A percentile compares a stretch with the other conserved stretches of the same genome.
These are phyloP conservation scores for Zosterops japonicus DNA, from an alignment of 2,113 vertebrate genomes.

Conservation along the genomic window DNA sequence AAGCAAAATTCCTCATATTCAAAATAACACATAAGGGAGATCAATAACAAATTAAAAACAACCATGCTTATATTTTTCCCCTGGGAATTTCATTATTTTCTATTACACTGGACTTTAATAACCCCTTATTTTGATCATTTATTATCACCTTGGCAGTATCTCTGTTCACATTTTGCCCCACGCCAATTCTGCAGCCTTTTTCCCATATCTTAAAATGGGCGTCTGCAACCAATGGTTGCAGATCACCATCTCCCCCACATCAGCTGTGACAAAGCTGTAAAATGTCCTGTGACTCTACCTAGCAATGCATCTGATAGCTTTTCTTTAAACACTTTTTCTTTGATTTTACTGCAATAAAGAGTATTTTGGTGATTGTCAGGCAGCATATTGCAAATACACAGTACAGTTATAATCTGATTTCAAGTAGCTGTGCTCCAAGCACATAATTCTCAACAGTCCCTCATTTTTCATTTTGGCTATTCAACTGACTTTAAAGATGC, in stretches of 20 bases:
- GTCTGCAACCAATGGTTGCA: background rate
- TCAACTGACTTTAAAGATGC: background rate
- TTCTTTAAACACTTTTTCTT: background rate
- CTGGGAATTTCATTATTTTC: background rate
- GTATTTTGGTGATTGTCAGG: background rate
- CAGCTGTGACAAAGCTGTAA: background rate
- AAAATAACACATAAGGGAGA: background rate
- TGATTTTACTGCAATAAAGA: background rate
- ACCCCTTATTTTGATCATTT: background rate
- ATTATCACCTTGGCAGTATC: background rate
- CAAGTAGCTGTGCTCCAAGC: background rate
- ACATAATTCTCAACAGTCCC: background rate
- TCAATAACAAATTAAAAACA: background rate
- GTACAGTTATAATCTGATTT: background rate
- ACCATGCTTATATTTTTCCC: background rate
- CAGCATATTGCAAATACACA: background rate
- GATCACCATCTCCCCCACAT: background rate
- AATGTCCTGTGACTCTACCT: background rate
- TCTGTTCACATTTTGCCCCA: background rate
- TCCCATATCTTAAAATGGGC: background rate
- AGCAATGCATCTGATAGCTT: background rate
- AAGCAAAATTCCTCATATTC: background rate
- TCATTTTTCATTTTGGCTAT: background rate
- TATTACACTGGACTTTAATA: background rate
- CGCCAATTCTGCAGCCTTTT: background rate